Base-by-base conservation (phyloP, 2,797 vertebrate species). In the Gephyroberyx darwinii region DNA sequence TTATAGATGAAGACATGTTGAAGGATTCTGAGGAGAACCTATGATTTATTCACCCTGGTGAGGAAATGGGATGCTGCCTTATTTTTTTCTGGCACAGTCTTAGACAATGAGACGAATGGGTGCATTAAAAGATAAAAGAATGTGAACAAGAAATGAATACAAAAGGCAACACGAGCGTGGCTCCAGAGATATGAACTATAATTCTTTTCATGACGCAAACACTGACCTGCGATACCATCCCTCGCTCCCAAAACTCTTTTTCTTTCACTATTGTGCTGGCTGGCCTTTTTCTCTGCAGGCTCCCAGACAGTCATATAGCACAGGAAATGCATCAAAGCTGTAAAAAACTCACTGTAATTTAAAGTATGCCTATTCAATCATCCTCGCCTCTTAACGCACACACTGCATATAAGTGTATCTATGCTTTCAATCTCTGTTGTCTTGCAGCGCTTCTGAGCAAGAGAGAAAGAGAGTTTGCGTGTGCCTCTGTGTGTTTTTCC, bases 71-170 rank as follows among this genome's bases (percentile, higher is more conserved):
- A 85, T 61, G 76, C 83, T 35, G 48, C 73, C 75, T 81, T 88
- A 65, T 83, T 87, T 88, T 81, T 88, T 80, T 73, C 35, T 74
- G 62, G 74, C 68, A 65, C 84, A 63, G 78, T 58, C 70, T 88
- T 79, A 84, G 88, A 91, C 90, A 90, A 85, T 86, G 86, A 91
- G 87, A 92, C 59, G 63, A 92, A 92, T 90, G 84, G 90, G 84
- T 86, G 88, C 86, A 91, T 92, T 92, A 91, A 92, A 91, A 92
- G 89, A 91, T 92, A 90, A 92, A 90, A 88, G 74, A 85, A 86
- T 79, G 72, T 63, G 78, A 84, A 84, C 82, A 82, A 75, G 77
- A 83, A 65, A 77, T 75, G 88, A 91, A 90, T 89, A 88, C 87
- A 90, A 89, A 88, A 59, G 69, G 66, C 75, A 82, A 85, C 77